Conservation (phyloP, 2,113 vertebrate genomes). For the Oncorhynchus nerka region DNA sequence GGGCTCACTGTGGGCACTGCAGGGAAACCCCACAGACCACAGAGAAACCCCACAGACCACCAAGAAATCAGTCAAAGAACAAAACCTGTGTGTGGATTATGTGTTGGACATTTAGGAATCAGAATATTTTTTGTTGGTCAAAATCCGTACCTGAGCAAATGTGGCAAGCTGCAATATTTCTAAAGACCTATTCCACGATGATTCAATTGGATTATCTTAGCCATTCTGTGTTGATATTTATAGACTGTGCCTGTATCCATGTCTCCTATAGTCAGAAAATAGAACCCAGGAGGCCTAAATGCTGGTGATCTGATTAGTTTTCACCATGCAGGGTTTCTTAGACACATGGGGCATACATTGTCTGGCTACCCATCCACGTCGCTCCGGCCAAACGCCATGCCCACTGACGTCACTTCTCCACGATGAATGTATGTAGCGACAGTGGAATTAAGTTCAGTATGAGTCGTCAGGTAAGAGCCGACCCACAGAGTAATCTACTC, state of each 20-base stretch:
- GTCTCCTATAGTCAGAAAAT: background rate
- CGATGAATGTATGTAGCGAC: too few species aligned
- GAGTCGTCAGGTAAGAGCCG: too few species aligned
- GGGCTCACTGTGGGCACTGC: conserved; percentile 31
- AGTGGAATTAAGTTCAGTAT: too few species aligned
- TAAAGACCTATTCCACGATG: background rate
- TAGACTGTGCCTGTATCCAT: background rate
- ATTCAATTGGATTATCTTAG: background rate
- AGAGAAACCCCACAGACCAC: background rate
- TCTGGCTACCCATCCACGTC: background rate
- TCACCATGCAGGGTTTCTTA: too few species aligned
- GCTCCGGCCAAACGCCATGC: too few species aligned
- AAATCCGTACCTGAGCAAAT: too few species aligned
- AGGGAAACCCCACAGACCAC: conserved; percentile 8
- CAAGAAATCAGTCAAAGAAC: too few species aligned
- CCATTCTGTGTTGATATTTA: background rate
- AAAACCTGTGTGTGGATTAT: background rate
- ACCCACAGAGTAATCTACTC: too few species aligned
- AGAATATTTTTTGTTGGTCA: too few species aligned
- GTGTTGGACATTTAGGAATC: background rate
- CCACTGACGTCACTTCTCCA: too few species aligned
- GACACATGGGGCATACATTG: background rate
- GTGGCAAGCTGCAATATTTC: background rate
- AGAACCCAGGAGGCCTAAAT: too few species aligned
- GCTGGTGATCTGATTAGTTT: background rate